Base-by-base conservation (phyloP, 2,888 invertebrate species). In the Hyppa rectilinea region DNA sequence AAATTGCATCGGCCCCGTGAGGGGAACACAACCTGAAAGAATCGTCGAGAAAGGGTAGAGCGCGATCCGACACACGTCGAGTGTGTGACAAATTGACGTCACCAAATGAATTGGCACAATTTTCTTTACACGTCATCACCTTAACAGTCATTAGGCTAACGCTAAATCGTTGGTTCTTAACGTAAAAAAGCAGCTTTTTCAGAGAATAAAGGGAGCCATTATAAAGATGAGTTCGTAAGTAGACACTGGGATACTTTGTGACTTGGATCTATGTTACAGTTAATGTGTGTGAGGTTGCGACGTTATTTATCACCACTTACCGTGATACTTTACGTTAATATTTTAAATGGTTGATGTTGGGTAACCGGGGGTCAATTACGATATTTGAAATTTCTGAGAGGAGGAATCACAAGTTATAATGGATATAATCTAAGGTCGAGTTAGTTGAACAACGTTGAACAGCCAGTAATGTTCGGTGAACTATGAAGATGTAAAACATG, bases 1-100 rank as follows among this genome's bases (percentile, higher is more conserved):
- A 91, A 91, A 91, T 91, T 89, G 90, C 88, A 92, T 88, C 77
- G 86, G 86, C 87, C 89, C 88, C 88, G 72, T 64, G 90, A 88
- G 88, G 80, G 80, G 77, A 87, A 88, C 88, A 86, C 86, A 81
- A 84, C 82, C 84, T 78, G 85, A 85, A 66, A 71, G 64, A 59
- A 78, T 74, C 81, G 85, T 74, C 76, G 71, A 77, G 71, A 79
- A 80, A 82, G 80, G 83, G 68, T 78, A 70, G 77, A 70, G 59
- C 63, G 45, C 52, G 67, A 67, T 73, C 60, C 55, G 70, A 67
- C 82, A 65, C 78, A 78, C 68, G 59, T 71, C 71, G 67, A 72
- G 56, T 52, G 63, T 68, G 69, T 73, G 75, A 82, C 77, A 84
- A 78, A 82, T 83, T 82, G 78, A 78, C 81, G 62, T 78, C 77